Conservation (phyloP, 1,140 invertebrate species). For the Panagrolaimus sp. region DNA sequence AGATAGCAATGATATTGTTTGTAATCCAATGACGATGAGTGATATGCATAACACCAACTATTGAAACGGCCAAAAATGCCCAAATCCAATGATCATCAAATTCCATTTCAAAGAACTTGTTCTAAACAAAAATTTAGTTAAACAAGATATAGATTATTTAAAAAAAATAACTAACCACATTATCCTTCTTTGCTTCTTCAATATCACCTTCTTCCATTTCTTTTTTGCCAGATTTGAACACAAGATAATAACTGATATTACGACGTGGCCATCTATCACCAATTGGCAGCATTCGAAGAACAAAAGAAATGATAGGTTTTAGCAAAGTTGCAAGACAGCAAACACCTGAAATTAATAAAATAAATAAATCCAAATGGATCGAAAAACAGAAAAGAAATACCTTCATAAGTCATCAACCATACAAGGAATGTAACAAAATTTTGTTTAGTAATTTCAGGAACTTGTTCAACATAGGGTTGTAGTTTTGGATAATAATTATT, state of each 20-base stretch:
- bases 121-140: slow-evolving; percentile 23
- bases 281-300: slow-evolving; percentile 47
- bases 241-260: slow-evolving; percentile 47
- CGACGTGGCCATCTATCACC: slow-evolving; percentile 48
- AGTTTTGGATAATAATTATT: neutral
- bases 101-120: slow-evolving; percentile 31
- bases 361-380: neutral
- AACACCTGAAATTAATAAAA: slow-evolving; percentile 39
- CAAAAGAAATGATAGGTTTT: slow-evolving; percentile 48
- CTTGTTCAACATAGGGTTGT: slow-evolving; percentile 22
- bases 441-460: slow-evolving; percentile 49
- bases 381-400: slow-evolving; percentile 27
- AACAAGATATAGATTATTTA: neutral
- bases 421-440: slow-evolving; percentile 49
- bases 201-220: slow-evolving; percentile 56
- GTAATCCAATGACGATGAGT: slow-evolving; percentile 80
- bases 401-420: slow-evolving; percentile 53
- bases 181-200: slow-evolving; percentile 49
- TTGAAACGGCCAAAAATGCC: slow-evolving; percentile 42
- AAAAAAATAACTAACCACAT: slow-evolving; percentile 33
- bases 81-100: slow-evolving; percentile 45
- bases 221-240: slow-evolving; percentile 52
- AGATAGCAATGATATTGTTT: slow-evolving; percentile 95
- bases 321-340: slow-evolving; percentile 49
- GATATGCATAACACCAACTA: slow-evolving; percentile 53